Conservation (phyloP, 2,797 vertebrate species). For the Argyrosomus regius region DNA sequence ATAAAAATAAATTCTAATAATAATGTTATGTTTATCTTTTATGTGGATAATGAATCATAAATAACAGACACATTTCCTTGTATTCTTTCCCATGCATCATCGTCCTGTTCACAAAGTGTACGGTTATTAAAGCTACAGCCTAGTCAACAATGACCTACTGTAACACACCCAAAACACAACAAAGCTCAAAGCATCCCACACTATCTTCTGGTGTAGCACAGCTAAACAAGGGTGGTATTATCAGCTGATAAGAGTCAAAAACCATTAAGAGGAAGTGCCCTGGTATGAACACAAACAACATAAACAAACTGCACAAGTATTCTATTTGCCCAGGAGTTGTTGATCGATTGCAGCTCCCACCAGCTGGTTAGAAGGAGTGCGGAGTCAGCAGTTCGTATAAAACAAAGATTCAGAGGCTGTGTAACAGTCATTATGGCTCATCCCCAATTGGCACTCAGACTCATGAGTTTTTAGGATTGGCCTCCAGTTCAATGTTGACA, state of each 20-base stretch:
- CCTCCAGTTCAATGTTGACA: too few relatives aligned
- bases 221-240: not conserved
- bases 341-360: too few relatives aligned
- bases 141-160: not conserved
- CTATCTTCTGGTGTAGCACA: not conserved
- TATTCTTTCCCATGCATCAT: not conserved
- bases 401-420: too few relatives aligned
- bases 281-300: not conserved
- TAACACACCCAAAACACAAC: not conserved
- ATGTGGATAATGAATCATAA: too few relatives aligned
- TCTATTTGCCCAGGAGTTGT: too few relatives aligned
- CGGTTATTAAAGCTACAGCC: not conserved
- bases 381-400: too few relatives aligned
- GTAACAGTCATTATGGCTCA: too few relatives aligned
- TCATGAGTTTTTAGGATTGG: too few relatives aligned
- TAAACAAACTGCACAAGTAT: not conserved
- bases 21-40: not conserved
- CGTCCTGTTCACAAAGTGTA: not conserved
- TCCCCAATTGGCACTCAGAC: too few relatives aligned
- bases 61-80: not conserved
- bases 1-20: too few relatives aligned
- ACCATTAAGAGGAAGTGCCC: constrained; percentile 8
- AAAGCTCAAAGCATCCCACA: not conserved
- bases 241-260: constrained; percentile 16
- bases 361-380: too few relatives aligned